Percentiles rank a stretch among this genome's conserved stretches.
Conservation (phyloP, 2,797 vertebrate species). For the Lutjanus argentimaculatus region DNA sequence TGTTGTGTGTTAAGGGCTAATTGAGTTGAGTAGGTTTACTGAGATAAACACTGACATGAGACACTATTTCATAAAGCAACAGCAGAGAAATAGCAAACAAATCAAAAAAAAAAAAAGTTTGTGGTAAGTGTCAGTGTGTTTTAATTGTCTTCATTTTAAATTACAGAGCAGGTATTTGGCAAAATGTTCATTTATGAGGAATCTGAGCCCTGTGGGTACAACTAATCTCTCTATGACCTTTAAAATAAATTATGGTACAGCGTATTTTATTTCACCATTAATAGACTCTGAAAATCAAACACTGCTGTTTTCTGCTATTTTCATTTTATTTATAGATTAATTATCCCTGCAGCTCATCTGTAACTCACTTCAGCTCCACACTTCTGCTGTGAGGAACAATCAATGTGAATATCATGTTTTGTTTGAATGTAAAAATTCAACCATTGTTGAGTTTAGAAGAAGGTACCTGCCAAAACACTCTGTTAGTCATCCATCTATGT, state of each 20-base stretch:
- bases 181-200: not conserved
- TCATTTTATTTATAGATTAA: not conserved
- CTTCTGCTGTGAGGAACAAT: not conserved
- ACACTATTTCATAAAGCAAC: not conserved
- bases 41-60: not conserved
- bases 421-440: no score
- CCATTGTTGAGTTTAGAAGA: no score
- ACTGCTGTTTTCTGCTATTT: not conserved
- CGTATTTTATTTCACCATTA: not conserved
- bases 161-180: slow-evolving; percentile 5
- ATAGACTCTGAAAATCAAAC: not conserved
- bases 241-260: not conserved
- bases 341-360: not conserved
- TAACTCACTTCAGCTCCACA: not conserved
- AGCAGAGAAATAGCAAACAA: not conserved
- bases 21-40: not conserved
- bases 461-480: no score
- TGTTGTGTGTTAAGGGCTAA: no score
- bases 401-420: no score
- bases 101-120: not conserved
- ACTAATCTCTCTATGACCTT: not conserved
- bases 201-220: not conserved
- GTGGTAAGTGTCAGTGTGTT: not conserved
- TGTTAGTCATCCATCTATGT: no score
- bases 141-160: slow-evolving; percentile 1